Percentiles rank a stretch among this genome's conserved stretches.
phyloP scores from a whole-genome alignment of 2,797 vertebrate genomes.

The Trachops cirrhosus region DNA sequence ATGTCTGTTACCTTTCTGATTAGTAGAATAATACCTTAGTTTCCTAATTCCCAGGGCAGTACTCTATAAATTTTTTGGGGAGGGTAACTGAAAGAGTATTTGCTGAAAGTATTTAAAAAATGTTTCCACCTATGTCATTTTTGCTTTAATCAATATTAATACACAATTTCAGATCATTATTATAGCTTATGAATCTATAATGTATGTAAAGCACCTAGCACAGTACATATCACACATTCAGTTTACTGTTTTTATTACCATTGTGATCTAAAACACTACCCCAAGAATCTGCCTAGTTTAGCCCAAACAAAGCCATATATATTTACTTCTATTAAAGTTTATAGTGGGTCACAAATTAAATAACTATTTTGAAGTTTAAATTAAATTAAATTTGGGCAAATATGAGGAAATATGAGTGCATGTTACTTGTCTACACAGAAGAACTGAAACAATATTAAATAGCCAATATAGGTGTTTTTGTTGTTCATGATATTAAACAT shows the following conservation, averaged over 20 bases:
- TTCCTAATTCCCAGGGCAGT: background rate
- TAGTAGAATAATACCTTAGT: background rate
- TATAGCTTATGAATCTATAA: background rate
- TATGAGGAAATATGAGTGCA: background rate
- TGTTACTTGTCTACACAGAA: background rate
- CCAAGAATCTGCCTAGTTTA: background rate
- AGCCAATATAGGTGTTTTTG: background rate
- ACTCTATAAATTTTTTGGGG: background rate
- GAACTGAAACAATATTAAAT: background rate
- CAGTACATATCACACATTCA: background rate
- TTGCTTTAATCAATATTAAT: background rate
- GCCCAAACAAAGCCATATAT: background rate
- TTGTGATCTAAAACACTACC: background rate
- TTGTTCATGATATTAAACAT: background rate
- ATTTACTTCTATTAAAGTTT: slow-evolving; percentile 23
- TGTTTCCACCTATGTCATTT: background rate
- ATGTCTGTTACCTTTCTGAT: background rate
- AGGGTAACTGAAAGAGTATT: background rate
- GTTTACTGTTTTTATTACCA: background rate
- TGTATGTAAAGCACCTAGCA: background rate
- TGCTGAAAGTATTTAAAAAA: background rate
- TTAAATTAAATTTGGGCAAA: slow-evolving; percentile 43
- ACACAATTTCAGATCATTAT: background rate
- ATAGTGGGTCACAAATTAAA: background rate
- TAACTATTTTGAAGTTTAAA: slow-evolving; percentile 39